phyloP scores from a whole-genome alignment of 2,888 invertebrate genomes.

The Meghimatium bilineatum region DNA sequence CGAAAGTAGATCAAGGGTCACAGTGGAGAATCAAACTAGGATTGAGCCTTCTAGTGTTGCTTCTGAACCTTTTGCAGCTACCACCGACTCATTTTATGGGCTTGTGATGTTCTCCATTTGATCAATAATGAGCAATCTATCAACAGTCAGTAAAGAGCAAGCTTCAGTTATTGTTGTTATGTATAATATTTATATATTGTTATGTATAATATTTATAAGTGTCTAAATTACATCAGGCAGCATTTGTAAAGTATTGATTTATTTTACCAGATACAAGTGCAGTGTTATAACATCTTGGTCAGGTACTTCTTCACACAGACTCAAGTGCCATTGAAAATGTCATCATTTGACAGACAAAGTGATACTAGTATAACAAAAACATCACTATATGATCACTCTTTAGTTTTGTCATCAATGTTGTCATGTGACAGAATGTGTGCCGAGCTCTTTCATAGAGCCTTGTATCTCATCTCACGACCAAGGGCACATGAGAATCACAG shows the following conservation, averaged over 20 bases:
- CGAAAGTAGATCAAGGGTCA: too few relatives aligned
- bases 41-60: too few relatives aligned
- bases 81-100: too few relatives aligned
- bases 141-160: too few relatives aligned
- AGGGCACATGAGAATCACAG: constrained; percentile 83
- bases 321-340: neutral
- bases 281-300: constrained; percentile 36
- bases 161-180: neutral
- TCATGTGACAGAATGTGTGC: neutral
- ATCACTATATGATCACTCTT: too few relatives aligned
- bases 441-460: constrained; percentile 11
- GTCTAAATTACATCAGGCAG: too few relatives aligned
- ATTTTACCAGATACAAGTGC: constrained; percentile 50
- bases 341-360: neutral
- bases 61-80: too few relatives aligned
- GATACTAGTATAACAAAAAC: neutral
- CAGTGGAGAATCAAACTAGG: too few relatives aligned
- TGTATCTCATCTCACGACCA: constrained; percentile 76
- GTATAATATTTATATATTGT: neutral
- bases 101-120: too few relatives aligned
- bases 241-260: too few relatives aligned
- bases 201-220: neutral
- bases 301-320: constrained; percentile 5
- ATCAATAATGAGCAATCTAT: too few relatives aligned
- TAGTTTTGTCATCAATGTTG: neutral